A percentile compares a stretch with the other conserved stretches of the same genome.
Conservation (phyloP, 2,113 vertebrate species). For the Hippocampus guttulatus region DNA sequence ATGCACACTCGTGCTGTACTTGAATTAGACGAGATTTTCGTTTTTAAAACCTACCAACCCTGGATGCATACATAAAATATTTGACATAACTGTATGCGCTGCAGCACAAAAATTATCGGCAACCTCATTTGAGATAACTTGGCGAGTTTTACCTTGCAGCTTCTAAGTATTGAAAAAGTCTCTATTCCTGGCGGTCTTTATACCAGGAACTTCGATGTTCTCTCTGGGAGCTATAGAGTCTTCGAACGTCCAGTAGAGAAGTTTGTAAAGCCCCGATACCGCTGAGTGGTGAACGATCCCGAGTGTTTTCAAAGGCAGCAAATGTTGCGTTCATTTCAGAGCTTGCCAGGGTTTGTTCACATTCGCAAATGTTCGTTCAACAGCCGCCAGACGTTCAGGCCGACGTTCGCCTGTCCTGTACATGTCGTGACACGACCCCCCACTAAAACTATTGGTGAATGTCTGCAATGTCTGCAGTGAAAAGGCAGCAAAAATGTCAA, state of each 20-base stretch:
- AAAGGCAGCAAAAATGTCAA: too few relatives aligned
- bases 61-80: background rate
- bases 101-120: background rate
- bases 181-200: constrained; percentile 22
- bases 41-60: background rate
- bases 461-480: too few relatives aligned
- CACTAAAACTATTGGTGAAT: too few relatives aligned
- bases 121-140: background rate
- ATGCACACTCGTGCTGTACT: constrained; percentile 4
- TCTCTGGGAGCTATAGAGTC: constrained; percentile 38
- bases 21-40: background rate
- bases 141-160: constrained; percentile 13
- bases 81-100: background rate
- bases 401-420: too few relatives aligned
- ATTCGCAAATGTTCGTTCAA: too few relatives aligned
- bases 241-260: constrained; percentile 25
- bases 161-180: constrained; percentile 33
- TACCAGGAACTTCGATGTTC: constrained; percentile 18
- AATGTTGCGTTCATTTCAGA: too few relatives aligned
- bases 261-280: background rate
- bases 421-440: too few relatives aligned
- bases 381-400: too few relatives aligned
- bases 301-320: too few relatives aligned
- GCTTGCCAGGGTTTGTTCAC: too few relatives aligned
- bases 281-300: too few relatives aligned